Percentiles rank a stretch among this genome's conserved stretches.
phyloP scores from a whole-genome alignment of 2,797 vertebrate genomes.

The Notoglanidium macrostoma region DNA sequence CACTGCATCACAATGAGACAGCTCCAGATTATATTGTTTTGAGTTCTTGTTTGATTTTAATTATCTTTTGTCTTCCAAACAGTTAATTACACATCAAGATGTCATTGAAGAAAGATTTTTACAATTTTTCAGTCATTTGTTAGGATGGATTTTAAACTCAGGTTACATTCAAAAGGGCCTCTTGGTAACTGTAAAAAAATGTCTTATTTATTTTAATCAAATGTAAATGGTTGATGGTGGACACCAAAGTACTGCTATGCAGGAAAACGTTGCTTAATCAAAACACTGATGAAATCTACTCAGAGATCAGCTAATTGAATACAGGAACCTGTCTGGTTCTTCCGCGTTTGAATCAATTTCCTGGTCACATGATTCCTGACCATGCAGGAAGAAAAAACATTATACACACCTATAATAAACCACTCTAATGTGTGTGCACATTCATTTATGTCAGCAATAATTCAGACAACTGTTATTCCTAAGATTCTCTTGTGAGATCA shows the following conservation, averaged over 20 bases:
- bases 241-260: not conserved
- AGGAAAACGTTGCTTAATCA: not conserved
- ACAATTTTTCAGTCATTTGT: no score
- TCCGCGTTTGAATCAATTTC: not conserved
- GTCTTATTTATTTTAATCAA: not conserved
- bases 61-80: not conserved
- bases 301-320: not conserved
- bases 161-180: no score
- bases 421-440: not conserved
- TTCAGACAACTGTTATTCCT: not conserved
- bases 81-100: no score
- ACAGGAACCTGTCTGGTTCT: not conserved
- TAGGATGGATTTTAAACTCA: no score
- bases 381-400: not conserved
- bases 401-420: not conserved
- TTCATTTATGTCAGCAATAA: not conserved
- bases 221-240: not conserved
- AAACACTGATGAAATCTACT: not conserved
- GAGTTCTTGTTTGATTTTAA: not conserved
- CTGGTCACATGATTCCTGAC: not conserved
- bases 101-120: no score
- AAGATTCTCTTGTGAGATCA: not conserved
- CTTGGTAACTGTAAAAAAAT: no score
- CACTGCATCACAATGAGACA: not conserved
- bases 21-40: not conserved